Conservation (phyloP, 2,113 vertebrate species). For the Chloropsis hardwickii region DNA sequence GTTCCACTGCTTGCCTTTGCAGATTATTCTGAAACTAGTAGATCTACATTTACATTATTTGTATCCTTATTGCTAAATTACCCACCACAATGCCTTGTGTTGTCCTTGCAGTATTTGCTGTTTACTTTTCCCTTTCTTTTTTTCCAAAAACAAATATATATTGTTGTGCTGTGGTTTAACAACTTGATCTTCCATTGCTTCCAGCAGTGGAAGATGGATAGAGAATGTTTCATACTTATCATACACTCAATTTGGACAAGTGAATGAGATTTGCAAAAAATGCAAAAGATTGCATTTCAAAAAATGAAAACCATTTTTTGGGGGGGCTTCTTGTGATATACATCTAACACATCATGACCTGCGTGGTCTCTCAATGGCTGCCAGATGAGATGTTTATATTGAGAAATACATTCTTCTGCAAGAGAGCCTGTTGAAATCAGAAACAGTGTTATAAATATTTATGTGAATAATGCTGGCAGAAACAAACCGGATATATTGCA, state of each 20-base stretch:
- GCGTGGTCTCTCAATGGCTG: neutral
- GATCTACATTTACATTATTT: neutral
- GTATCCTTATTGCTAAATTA: neutral
- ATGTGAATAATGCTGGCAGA: neutral
- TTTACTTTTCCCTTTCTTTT: neutral
- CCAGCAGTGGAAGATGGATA: neutral
- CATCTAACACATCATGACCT: neutral
- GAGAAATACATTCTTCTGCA: neutral
- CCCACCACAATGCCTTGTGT: neutral
- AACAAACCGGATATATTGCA: neutral
- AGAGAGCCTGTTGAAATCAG: neutral
- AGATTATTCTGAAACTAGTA: neutral
- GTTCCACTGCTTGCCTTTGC: neutral
- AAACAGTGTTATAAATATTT: neutral
- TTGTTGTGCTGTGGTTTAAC: neutral
- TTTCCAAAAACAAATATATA: neutral
- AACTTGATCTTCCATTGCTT: neutral
- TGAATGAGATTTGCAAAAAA: neutral
- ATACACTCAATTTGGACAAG: neutral
- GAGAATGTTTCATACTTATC: neutral
- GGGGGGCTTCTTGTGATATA: neutral
- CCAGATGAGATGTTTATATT: neutral
- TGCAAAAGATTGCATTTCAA: neutral
- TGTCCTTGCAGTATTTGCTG: neutral
- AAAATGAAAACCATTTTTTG: neutral